These are phyloP conservation scores for Villa cingulata DNA, from an alignment of 2,888 invertebrate genomes.

Conservation along the genomic window DNA sequence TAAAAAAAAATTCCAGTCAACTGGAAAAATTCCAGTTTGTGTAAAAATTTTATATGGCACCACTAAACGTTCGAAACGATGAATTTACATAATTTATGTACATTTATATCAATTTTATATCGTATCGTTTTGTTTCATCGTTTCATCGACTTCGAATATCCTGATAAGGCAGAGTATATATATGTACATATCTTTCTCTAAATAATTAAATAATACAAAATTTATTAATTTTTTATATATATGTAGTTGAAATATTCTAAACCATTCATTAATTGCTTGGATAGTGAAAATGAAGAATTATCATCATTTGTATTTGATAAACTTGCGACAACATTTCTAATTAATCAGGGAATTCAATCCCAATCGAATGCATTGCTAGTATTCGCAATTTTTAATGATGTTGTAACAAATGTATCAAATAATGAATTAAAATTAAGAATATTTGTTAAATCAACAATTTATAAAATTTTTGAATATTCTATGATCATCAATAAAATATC, in stretches of 20 bases:
- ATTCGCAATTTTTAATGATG: constrained; percentile 28
- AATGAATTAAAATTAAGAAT: constrained; percentile 18
- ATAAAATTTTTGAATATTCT: constrained; percentile 29
- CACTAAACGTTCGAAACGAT: too few relatives aligned
- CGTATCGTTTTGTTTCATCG: not conserved
- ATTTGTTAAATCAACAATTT: constrained; percentile 23
- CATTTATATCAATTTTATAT: too few relatives aligned
- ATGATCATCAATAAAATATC: constrained; percentile 34
- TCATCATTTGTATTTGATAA: constrained; percentile 27
- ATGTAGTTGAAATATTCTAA: constrained; percentile 26
- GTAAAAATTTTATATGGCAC: too few relatives aligned
- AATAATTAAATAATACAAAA: too few relatives aligned
- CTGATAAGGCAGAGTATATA: too few relatives aligned
- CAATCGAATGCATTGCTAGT: constrained; percentile 27
- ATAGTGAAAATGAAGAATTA: constrained; percentile 23
- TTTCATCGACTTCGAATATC: too few relatives aligned
- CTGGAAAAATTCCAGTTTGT: too few relatives aligned
- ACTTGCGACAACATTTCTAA: constrained; percentile 26
- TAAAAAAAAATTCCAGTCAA: too few relatives aligned
- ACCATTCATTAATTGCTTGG: constrained; percentile 27
- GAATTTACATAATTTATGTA: too few relatives aligned
- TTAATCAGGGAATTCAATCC: constrained; percentile 29
- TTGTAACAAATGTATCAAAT: constrained; percentile 17
- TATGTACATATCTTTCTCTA: too few relatives aligned
- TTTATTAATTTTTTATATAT: constrained; percentile 13